Conservation (phyloP, 53 echinoderm and acorn worm species). For the Arbacia lixula region DNA sequence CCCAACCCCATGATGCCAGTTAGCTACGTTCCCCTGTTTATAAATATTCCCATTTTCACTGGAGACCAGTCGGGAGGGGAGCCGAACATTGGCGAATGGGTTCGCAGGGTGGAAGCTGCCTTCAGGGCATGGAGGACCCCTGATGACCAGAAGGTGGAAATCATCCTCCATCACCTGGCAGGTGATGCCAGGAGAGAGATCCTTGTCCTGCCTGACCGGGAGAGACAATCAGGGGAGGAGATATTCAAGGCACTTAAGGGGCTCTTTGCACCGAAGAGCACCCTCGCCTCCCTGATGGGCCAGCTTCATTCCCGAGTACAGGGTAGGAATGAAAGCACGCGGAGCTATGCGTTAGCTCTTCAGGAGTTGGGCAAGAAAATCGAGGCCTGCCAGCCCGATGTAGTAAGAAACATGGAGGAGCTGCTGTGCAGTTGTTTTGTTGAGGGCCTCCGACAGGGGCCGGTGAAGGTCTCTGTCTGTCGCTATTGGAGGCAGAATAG, state of each 20-base stretch:
- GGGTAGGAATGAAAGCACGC: not conserved
- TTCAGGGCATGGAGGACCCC: constrained; percentile 39
- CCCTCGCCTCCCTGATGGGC: not conserved
- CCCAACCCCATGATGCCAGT: not conserved
- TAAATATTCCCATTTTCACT: constrained; percentile 26
- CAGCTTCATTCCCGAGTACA: constrained; percentile 14
- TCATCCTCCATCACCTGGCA: constrained; percentile 18
- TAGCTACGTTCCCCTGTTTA: constrained; percentile 24
- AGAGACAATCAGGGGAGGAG: not conserved
- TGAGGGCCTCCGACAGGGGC: constrained; percentile 14
- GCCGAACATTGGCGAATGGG: constrained; percentile 20
- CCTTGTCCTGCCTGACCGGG: not conserved
- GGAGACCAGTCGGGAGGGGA: not conserved
- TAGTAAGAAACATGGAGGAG: not conserved
- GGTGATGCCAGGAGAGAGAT: constrained; percentile 30
- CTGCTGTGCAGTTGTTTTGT: constrained; percentile 28
- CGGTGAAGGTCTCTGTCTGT: not conserved
- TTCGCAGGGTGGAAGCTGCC: not conserved
- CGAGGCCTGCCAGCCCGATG: not conserved
- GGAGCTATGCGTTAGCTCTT: constrained; percentile 21
- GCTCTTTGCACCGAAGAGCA: not conserved
- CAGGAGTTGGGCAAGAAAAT: constrained; percentile 1
- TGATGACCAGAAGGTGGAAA: not conserved
- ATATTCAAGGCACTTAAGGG: constrained; percentile 8
- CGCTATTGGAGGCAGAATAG: not conserved